phyloP scores from a whole-genome alignment of 2,113 vertebrate species.

The Myotis lucifugus region DNA sequence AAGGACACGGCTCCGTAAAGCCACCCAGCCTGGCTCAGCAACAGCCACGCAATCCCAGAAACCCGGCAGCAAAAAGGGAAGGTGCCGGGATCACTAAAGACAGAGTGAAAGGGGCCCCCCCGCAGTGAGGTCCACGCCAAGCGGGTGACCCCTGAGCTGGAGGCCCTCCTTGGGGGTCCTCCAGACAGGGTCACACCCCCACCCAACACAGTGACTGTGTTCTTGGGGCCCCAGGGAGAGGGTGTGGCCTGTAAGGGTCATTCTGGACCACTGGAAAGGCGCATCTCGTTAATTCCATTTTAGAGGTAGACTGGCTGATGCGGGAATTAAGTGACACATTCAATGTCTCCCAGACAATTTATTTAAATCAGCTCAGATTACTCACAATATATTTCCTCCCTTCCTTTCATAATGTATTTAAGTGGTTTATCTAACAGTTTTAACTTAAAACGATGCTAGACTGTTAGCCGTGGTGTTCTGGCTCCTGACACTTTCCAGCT shows the following conservation, averaged over 20 bases:
- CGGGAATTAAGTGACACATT: neutral
- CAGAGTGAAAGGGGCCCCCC: too few species aligned
- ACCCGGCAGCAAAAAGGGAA: neutral
- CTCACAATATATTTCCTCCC: neutral
- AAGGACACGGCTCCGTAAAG: neutral
- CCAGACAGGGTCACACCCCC: too few species aligned
- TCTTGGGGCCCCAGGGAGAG: neutral
- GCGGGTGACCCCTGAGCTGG: neutral
- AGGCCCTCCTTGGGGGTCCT: neutral
- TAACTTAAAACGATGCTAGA: neutral
- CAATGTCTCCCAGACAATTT: neutral
- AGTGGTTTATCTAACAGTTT: neutral
- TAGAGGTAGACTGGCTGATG: neutral
- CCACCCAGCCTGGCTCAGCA: neutral
- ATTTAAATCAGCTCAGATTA: neutral
- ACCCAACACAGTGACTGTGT: too few species aligned
- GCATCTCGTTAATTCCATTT: rapidly evolving
- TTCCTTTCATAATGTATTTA: neutral
- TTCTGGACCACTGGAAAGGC: neutral
- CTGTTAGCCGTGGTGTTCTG: too few species aligned
- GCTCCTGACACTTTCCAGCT: too few species aligned
- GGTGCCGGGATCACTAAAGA: rapidly evolving
- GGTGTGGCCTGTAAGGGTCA: rapidly evolving
- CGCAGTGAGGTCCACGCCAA: too few species aligned
- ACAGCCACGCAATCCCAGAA: neutral